These are phyloP conservation scores for Strix uralensis DNA, from an alignment of 2,113 vertebrate species.

Conservation along the genomic window DNA sequence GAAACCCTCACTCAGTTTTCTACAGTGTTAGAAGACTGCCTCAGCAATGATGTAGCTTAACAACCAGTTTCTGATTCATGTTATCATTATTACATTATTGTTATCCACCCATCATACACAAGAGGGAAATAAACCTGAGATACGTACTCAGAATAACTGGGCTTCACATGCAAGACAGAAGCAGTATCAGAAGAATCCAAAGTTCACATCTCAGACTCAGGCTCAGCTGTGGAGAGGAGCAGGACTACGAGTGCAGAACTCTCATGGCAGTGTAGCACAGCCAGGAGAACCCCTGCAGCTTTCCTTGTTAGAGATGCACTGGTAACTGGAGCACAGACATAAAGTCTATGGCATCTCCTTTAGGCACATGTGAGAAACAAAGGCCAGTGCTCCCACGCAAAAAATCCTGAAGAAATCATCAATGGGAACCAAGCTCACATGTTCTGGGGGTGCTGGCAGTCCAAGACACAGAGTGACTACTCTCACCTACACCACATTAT, in stretches of 20 bases:
- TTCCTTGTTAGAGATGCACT: not conserved
- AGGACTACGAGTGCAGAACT: accelerated
- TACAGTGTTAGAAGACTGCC: not conserved
- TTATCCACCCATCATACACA: not conserved
- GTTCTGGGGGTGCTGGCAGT: not conserved
- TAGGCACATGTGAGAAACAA: not conserved
- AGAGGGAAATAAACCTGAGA: not conserved
- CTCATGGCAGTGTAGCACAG: not conserved
- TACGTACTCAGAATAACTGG: not conserved
- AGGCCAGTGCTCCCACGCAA: not conserved
- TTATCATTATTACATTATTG: not conserved
- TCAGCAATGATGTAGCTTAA: not conserved
- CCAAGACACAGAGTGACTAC: not conserved
- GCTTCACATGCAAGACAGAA: not conserved
- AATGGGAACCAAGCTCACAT: not conserved
- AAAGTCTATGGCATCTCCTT: not conserved
- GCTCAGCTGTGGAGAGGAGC: not conserved
- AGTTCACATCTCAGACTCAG: accelerated
- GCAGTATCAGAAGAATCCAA: not conserved
- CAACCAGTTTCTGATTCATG: not conserved
- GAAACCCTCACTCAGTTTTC: not conserved
- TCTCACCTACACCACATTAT: not conserved
- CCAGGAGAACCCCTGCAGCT: not conserved
- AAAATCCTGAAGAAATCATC: not conserved
- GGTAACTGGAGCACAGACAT: not conserved